Evolutionary conservation across 2,797 vertebrate species (phyloP).

Genomic region (Pelochelys cantorii): DNA sequence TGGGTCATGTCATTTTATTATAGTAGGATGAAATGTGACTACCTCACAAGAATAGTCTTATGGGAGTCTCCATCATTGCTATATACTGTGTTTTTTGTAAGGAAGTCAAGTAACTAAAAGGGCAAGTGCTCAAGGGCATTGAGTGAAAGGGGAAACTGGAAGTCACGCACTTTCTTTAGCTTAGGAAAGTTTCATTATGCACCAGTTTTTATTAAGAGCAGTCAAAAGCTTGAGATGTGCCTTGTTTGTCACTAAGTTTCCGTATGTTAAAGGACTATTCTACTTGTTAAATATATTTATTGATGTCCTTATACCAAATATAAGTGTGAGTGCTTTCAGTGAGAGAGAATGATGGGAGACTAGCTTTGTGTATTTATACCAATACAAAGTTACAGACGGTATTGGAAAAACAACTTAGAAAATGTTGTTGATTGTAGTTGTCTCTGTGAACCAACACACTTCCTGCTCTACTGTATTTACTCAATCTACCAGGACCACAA

Average conservation of each 20-base stretch:
- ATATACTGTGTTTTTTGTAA: background rate
- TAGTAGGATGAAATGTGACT: constrained; percentile 7
- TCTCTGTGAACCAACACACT: background rate
- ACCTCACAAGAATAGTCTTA: background rate
- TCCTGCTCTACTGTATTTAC: background rate
- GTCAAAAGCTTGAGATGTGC: background rate
- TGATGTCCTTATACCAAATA: background rate
- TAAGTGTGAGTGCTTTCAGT: background rate
- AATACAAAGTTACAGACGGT: background rate
- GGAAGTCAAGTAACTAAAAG: background rate
- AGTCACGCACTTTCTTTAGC: background rate
- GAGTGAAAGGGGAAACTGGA: background rate
- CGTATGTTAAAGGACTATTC: background rate
- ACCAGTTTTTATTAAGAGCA: background rate
- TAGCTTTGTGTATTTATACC: background rate
- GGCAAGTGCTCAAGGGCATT: background rate
- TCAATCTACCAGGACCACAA: background rate
- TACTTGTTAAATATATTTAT: background rate
- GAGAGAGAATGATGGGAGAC: background rate
- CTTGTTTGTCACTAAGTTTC: background rate
- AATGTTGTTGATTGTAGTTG: background rate
- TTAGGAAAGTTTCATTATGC: background rate
- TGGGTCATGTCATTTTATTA: background rate
- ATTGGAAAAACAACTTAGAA: background rate
- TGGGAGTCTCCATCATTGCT: background rate